Evolutionary conservation across 2,113 vertebrate genomes (phyloP), one percentile per base, ranked within the genome.

Genomic region (Malurus cyaneus): DNA sequence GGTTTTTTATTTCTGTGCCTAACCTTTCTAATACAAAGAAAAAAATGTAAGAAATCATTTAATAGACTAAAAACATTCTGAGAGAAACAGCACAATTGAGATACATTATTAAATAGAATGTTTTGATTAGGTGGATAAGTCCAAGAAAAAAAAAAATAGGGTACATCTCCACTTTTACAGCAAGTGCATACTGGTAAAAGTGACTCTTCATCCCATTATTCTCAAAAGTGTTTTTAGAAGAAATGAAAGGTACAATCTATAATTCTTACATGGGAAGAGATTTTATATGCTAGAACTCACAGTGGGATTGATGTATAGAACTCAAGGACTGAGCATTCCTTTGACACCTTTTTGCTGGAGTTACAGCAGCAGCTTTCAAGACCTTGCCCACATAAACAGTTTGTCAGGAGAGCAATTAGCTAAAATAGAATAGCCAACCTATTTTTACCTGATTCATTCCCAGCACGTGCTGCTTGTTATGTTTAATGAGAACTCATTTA

Each of bases 41-140:
- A 59, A 34, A 56, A 28, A 21, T 9, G 4, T 14, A 62, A 10
- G 11, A 71, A 90, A 73, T 70, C 61, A 86, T 67, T 70, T 44
- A 88, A 36, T 71, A 31, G 21, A 49, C 17, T 73, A 24, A 52
- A 93, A 64, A 23, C 6, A 77, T 56, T 54, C 23, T 62, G 69
- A 54, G 42, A 42, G 83, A 78, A 86, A 59, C 31, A 41, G 5
- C 21, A 36, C 8, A 77, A 53, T 0, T 53, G 34, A 54, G 10
- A 78, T 52, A 41, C 31, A 52, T 39, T 88, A 85, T 93, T 93
- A 96, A 89, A 93, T 91, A 81, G 94, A 85, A 57, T 34, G 19
- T 36, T 79, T 92, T 71, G 32, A 71, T 92, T 31, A 82, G 28
- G 34, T 39, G 46, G 76, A 70, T 60, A 92, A 82, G 34, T 86